phyloP scores from a whole-genome alignment of 1,140 invertebrate genomes.

The Solenopsis fugax region DNA sequence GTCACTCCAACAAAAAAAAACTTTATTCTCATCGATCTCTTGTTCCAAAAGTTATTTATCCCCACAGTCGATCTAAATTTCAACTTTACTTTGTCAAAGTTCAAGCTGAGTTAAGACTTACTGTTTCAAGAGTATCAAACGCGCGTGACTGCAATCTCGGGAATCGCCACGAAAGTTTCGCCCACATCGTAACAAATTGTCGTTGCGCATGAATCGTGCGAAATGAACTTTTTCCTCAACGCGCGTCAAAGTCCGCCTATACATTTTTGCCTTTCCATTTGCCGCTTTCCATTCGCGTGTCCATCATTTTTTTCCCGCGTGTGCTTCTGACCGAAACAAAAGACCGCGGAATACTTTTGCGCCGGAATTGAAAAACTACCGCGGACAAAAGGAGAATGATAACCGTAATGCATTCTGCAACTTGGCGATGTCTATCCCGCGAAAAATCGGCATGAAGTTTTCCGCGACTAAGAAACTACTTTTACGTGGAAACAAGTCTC shows the following conservation, averaged over 20 bases:
- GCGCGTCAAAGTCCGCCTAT: slow-evolving; percentile 30
- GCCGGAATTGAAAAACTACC: slow-evolving; percentile 35
- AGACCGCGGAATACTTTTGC: background rate
- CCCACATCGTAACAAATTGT: slow-evolving; percentile 52
- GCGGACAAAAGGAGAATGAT: background rate
- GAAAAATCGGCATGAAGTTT: slow-evolving; percentile 30
- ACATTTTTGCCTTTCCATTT: slow-evolving; percentile 43
- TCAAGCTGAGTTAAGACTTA: slow-evolving; percentile 11
- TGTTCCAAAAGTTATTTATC: slow-evolving; percentile 37
- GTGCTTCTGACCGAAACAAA: slow-evolving; percentile 33
- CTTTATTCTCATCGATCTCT: slow-evolving; percentile 27
- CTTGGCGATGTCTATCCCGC: background rate
- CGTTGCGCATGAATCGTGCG: slow-evolving; percentile 53
- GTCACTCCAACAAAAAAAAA: background rate
- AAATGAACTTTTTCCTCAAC: slow-evolving; percentile 34
- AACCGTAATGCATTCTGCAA: slow-evolving; percentile 41
- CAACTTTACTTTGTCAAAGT: slow-evolving; percentile 38
- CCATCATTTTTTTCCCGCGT: slow-evolving; percentile 35
- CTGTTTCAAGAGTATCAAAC: slow-evolving; percentile 35
- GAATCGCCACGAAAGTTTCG: slow-evolving; percentile 10
- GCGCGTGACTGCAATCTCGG: slow-evolving; percentile 46
- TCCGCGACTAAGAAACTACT: slow-evolving; percentile 25
- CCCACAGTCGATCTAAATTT: slow-evolving; percentile 40
- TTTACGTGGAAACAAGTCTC: slow-evolving; percentile 4
- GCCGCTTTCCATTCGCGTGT: slow-evolving; percentile 24